Base-by-base conservation (phyloP, 2,113 vertebrate species). In the Oreochromis tanganicae region DNA sequence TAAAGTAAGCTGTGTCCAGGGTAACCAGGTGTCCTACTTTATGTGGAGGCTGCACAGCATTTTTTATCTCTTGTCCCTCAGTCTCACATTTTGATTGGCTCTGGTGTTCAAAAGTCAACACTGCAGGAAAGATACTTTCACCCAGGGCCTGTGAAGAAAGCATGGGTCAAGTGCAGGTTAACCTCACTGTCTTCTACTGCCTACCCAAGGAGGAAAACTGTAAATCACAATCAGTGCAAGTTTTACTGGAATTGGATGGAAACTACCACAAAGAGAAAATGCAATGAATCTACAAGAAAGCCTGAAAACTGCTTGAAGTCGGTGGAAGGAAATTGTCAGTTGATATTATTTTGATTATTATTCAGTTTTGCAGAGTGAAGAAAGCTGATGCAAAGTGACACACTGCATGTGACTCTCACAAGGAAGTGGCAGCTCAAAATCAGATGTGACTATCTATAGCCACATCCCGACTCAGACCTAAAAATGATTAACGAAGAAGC, bases 11-110 rank as follows among this genome's bases (percentile, higher is more conserved):
- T 9, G 36, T 5, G 4, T 71, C 36, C n/a, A 71, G 36, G 12
- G 66, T 71, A 43, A 71, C 66, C 66, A 71, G 66, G 66, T 71
- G 66, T 71, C 38, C 66, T 43, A 71, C 66, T 71, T 71, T 24
- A 71, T 71, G n/a, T 71, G n/a, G n/a, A 14, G 36, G 4, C 66
- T 43, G 66, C 66, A 24, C 66, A 71, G n/a, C 66, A 10, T 71
- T 43, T 21, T 63, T 41, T 68, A 24, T 71, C 66, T 43, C 38
- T 24, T 71, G 36, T 71, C 38, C 36, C 66, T 16, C 38, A 43
- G 12, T 71, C 66, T 71, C 36, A 71, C 66, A 43, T 71, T 71
- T 71, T 68, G 66, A 71, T 71, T 71, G 66, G 38, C 12, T 71
- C 38, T 71, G 66, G 66, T 16, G 43, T 71, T 71, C 66, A 71